A percentile compares a stretch with the other conserved stretches of the same genome.
Conservation (phyloP, 2,888 invertebrate genomes). For the Amphipoea lucens region DNA sequence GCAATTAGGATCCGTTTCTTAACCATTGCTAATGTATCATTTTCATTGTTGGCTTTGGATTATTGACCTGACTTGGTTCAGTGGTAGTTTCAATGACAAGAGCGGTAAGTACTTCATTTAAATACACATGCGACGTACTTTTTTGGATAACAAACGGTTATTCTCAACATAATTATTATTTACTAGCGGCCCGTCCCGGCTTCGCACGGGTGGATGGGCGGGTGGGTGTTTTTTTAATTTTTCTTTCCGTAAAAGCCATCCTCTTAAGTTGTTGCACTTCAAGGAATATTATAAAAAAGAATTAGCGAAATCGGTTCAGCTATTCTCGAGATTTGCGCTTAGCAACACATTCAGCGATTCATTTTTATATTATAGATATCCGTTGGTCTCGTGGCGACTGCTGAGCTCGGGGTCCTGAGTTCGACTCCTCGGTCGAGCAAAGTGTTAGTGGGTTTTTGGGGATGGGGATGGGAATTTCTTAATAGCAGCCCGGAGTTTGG, state of each 20-base stretch:
- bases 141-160: neutral
- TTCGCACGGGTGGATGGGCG: too few relatives aligned
- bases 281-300: too few relatives aligned
- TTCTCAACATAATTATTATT: neutral
- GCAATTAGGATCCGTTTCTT: constrained; percentile 40
- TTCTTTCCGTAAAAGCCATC: too few relatives aligned
- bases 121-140: neutral
- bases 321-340: too few relatives aligned
- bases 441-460: too few relatives aligned
- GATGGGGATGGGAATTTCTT: neutral
- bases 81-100: neutral
- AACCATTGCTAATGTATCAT: constrained; percentile 24
- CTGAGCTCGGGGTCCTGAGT: neutral
- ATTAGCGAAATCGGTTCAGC: too few relatives aligned
- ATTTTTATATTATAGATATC: too few relatives aligned
- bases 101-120: too few relatives aligned
- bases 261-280: too few relatives aligned
- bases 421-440: neutral
- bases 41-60: constrained; percentile 13
- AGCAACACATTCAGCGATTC: too few relatives aligned
- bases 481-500: neutral
- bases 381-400: neutral
- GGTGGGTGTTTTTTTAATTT: too few relatives aligned
- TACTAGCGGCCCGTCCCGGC: too few relatives aligned
- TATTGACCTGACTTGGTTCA: constrained; percentile 9